Conservation (phyloP, 1,140 invertebrate genomes). For the Drosophila sp. region DNA sequence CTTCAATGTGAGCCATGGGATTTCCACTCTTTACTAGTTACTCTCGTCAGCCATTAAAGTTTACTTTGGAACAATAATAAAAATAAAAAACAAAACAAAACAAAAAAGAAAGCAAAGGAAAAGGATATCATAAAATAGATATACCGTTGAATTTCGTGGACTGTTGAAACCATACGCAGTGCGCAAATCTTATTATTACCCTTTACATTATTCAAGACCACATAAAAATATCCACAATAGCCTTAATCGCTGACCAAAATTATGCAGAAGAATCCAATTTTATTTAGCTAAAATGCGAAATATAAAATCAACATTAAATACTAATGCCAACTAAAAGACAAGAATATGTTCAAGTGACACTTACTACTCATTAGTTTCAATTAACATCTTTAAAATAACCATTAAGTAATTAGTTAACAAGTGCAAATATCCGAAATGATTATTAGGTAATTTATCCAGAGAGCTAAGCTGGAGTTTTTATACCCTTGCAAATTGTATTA, state of each 20-base stretch:
- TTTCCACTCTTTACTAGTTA: conserved; percentile 10
- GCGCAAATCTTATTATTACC: conserved; percentile 1
- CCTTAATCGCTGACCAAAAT: not conserved
- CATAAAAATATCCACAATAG: not conserved
- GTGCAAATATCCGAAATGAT: too few relatives aligned
- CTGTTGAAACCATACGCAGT: not conserved
- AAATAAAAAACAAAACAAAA: not conserved
- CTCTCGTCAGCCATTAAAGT: conserved; percentile 12
- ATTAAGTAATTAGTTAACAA: too few relatives aligned
- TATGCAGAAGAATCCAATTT: not conserved
- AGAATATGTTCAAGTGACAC: too few relatives aligned
- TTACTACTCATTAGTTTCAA: too few relatives aligned
- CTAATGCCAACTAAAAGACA: too few relatives aligned
- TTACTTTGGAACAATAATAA: conserved; percentile 6
- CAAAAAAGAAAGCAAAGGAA: not conserved
- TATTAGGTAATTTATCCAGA: too few relatives aligned
- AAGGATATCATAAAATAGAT: not conserved
- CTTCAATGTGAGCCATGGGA: conserved; percentile 11
- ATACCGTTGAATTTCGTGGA: conserved; percentile 1
- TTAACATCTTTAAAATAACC: too few relatives aligned
- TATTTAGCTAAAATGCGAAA: not conserved
- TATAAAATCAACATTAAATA: too few relatives aligned
- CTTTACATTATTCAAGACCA: conserved; percentile 6
- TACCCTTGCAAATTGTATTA: too few relatives aligned
- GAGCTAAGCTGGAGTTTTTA: too few relatives aligned